Evolutionary conservation across 2,888 invertebrate species (phyloP).

Genomic region (Emmelina monodactyla): DNA sequence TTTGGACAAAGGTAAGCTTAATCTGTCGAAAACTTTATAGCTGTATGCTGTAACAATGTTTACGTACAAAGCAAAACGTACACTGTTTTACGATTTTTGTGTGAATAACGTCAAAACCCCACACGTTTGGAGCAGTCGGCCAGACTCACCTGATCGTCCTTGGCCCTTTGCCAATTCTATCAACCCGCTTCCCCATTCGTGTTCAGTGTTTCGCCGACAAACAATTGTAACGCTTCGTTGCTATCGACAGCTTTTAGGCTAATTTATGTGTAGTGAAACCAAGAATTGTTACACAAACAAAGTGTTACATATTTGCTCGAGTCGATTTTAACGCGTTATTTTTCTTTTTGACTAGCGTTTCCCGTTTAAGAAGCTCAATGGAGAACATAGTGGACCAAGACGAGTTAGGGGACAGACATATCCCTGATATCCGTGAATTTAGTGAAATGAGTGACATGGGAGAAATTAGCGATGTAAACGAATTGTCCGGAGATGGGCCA

Average conservation of each 20-base stretch:
- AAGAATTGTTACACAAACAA: no score
- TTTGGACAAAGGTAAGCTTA: slow-evolving; percentile 46
- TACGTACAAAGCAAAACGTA: slow-evolving; percentile 3
- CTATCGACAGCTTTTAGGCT: slow-evolving; percentile 20
- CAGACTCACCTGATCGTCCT: slow-evolving; percentile 60
- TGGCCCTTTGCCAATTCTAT: slow-evolving; percentile 54
- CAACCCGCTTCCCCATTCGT: slow-evolving; percentile 43
- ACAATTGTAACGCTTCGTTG: slow-evolving; percentile 53
- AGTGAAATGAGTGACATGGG: slow-evolving; percentile 57
- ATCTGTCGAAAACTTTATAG: background rate
- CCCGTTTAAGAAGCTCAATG: slow-evolving; percentile 74
- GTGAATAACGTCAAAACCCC: slow-evolving; percentile 4
- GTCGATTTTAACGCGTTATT: no score
- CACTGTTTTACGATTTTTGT: slow-evolving; percentile 12
- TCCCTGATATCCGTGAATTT: slow-evolving; percentile 55
- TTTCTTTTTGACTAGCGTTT: no score
- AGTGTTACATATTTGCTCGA: no score
- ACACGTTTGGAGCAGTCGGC: slow-evolving; percentile 21
- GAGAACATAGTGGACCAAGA: slow-evolving; percentile 80
- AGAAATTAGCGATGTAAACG: slow-evolving; percentile 58
- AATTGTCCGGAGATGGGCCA: slow-evolving; percentile 65
- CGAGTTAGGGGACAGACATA: slow-evolving; percentile 47
- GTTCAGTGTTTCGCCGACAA: slow-evolving; percentile 57
- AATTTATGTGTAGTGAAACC: background rate
- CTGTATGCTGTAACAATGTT: background rate